A percentile compares a stretch with the other conserved stretches of the same genome.
phyloP scores from a whole-genome alignment of 2,113 vertebrate species.

The Paraplagusia blochii region DNA sequence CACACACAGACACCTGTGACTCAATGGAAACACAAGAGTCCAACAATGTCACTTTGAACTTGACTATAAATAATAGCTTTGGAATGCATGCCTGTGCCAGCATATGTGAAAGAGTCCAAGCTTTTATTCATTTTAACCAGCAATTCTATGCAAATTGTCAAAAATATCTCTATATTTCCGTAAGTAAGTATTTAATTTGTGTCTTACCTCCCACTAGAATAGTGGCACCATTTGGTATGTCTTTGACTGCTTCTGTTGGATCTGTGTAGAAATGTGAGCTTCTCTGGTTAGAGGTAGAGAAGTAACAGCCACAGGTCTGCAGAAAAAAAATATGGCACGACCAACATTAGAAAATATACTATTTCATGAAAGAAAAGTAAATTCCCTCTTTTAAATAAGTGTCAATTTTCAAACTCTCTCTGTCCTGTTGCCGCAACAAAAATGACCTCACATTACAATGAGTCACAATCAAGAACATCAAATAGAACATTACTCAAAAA shows the following conservation, averaged over 20 bases:
- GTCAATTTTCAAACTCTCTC: too few relatives aligned
- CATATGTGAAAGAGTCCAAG: not conserved
- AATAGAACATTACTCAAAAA: too few relatives aligned
- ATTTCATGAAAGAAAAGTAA: too few relatives aligned
- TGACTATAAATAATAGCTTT: slow-evolving; percentile 59
- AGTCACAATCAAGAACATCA: too few relatives aligned
- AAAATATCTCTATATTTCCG: not conserved
- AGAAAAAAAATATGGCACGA: not conserved
- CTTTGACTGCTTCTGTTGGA: slow-evolving; percentile 88
- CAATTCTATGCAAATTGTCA: not conserved
- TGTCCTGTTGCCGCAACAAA: too few relatives aligned
- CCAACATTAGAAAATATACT: not conserved
- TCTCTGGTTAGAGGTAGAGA: slow-evolving; percentile 80
- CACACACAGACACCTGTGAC: too few relatives aligned
- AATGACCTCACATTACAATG: too few relatives aligned
- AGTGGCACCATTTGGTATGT: slow-evolving; percentile 87
- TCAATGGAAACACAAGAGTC: slow-evolving; percentile 43
- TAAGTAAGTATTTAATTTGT: not conserved
- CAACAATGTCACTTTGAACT: slow-evolving; percentile 32
- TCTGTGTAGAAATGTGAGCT: slow-evolving; percentile 84
- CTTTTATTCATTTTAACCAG: not conserved
- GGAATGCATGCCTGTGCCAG: slow-evolving; percentile 15
- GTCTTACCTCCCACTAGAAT: slow-evolving; percentile 91
- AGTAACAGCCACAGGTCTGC: slow-evolving; percentile 79
- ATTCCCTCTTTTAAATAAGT: too few relatives aligned